A percentile compares a stretch with the other conserved stretches of the same genome.
phyloP scores from a whole-genome alignment of 2,888 invertebrate species.

The Sinelater perroti region DNA sequence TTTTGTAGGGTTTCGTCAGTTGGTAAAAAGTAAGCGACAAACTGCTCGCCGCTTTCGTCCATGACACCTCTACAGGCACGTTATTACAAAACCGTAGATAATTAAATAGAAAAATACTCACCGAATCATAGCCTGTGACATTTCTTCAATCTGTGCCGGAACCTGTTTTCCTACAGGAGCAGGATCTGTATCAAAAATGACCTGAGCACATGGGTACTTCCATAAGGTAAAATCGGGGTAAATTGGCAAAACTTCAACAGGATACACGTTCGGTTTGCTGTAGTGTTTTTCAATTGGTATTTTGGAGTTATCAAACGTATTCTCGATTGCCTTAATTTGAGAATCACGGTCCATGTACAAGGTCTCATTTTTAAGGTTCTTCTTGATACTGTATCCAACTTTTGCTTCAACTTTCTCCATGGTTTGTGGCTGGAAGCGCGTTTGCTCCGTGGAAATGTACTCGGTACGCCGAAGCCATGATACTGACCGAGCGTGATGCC shows the following conservation, averaged over 20 bases:
- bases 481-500: conserved; percentile 95
- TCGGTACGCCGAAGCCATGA: conserved; percentile 99
- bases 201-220: conserved; percentile 98
- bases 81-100: conserved; percentile 1
- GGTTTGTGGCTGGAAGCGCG: conserved; percentile 94
- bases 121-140: conserved; percentile 99
- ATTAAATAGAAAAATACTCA: conserved; percentile 57
- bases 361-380: conserved; percentile 86
- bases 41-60: conserved; percentile 98
- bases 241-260: conserved; percentile 87
- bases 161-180: conserved; percentile 88
- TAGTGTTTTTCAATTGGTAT: conserved; percentile 89
- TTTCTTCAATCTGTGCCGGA: conserved; percentile 92
- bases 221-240: conserved; percentile 97
- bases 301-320: conserved; percentile 93
- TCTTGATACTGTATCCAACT: conserved; percentile 98
- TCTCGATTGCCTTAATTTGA: conserved; percentile 97
- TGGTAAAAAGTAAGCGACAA: conserved; percentile 98
- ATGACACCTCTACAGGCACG: conserved; percentile 95
- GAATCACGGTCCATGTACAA: conserved; percentile 96
- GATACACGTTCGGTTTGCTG: conserved; percentile 93
- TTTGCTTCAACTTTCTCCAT: conserved; percentile 99
- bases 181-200: conserved; percentile 98
- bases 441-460: conserved; percentile 98
- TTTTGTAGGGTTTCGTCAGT: conserved; percentile 92